Evolutionary conservation across 2,797 vertebrate species (phyloP).

Genomic region (Clarias fuscus): DNA sequence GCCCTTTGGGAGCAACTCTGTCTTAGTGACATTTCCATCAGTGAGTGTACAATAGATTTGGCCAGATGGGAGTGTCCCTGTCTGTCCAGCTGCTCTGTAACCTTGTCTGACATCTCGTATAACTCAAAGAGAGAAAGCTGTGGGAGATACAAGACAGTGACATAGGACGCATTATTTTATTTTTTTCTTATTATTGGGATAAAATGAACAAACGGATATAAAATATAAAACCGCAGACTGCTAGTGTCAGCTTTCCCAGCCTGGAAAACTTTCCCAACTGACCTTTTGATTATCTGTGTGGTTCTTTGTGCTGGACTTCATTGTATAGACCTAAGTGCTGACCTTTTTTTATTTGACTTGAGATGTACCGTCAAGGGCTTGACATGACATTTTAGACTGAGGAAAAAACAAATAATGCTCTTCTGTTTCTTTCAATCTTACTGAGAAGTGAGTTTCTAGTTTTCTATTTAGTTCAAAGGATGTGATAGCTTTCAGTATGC

Average conservation of each 20-base stretch:
- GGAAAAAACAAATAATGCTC: not conserved
- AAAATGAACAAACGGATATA: constrained; percentile 6
- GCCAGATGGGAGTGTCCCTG: constrained; percentile 64
- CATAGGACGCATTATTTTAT: not conserved
- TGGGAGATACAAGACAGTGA: constrained; percentile 47
- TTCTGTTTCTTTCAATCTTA: not conserved
- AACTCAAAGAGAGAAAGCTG: constrained; percentile 64
- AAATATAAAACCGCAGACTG: constrained; percentile 31
- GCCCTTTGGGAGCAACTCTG: constrained; percentile 37
- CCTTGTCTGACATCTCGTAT: constrained; percentile 68
- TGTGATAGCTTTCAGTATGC: not conserved
- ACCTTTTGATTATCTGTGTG: constrained; percentile 27
- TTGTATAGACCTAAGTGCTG: constrained; percentile 6
- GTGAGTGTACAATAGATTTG: constrained; percentile 36
- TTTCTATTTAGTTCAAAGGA: not conserved
- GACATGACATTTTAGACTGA: constrained; percentile 25
- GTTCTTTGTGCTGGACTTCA: constrained; percentile 6
- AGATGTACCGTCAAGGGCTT: not conserved
- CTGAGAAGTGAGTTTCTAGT: not conserved
- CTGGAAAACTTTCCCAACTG: constrained; percentile 16
- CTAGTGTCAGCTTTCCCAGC: not conserved
- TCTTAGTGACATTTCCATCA: constrained; percentile 52
- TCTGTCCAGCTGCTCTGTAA: constrained; percentile 61
- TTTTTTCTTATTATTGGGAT: constrained; percentile 6
- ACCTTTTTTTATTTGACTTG: constrained; percentile 20